Conservation (phyloP, 2,888 invertebrate genomes). For the Gastracanthus pulcherrimus region DNA sequence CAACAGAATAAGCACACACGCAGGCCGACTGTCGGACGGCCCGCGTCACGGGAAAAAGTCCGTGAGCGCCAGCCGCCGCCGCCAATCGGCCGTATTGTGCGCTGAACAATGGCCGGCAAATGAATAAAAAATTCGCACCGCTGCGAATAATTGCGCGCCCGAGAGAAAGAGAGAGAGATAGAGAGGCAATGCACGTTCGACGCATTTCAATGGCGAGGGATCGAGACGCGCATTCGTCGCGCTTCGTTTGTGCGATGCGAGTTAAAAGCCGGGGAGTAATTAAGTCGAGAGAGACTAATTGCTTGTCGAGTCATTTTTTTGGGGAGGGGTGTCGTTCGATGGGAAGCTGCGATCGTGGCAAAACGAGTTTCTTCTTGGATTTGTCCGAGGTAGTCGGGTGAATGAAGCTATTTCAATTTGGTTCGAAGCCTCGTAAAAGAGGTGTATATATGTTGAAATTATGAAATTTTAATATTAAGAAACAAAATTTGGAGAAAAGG, state of each 20-base stretch:
- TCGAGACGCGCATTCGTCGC: background rate
- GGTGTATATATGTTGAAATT: too few relatives aligned
- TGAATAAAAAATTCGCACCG: slow-evolving; percentile 27
- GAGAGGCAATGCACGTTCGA: too few relatives aligned
- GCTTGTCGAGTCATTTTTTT: background rate
- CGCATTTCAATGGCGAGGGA: background rate
- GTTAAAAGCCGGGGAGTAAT: background rate
- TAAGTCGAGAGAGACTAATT: slow-evolving; percentile 7
- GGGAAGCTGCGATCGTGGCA: background rate
- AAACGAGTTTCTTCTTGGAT: background rate
- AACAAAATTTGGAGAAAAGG: too few relatives aligned
- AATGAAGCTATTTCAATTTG: too few relatives aligned
- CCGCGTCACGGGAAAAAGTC: background rate
- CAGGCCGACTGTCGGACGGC: background rate
- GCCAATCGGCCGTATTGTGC: slow-evolving; percentile 10
- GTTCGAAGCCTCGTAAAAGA: too few relatives aligned
- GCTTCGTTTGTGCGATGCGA: background rate
- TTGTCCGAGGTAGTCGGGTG: too few relatives aligned
- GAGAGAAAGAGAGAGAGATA: too few relatives aligned
- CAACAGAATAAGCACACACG: too few relatives aligned
- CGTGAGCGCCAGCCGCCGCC: background rate
- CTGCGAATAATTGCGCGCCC: background rate
- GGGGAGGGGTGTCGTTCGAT: background rate
- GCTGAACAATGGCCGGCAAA: slow-evolving; percentile 24
- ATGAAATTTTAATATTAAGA: too few relatives aligned